phyloP scores from a whole-genome alignment of 2,797 vertebrate genomes.

The Epinephelus awoara region DNA sequence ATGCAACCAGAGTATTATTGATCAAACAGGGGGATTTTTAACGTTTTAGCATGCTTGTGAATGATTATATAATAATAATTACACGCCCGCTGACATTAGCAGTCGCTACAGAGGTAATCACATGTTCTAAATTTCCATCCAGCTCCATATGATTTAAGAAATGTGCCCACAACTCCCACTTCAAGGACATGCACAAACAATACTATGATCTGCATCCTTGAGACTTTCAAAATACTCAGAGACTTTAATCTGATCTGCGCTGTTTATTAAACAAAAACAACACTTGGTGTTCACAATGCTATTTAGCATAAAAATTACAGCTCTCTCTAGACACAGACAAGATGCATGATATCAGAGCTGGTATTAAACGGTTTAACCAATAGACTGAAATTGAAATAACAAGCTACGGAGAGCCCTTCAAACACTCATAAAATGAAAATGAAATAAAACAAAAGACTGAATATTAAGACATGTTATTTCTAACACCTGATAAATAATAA shows the following conservation, averaged over 20 bases:
- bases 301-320: constrained; percentile 7
- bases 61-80: neutral
- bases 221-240: neutral
- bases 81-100: neutral
- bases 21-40: neutral
- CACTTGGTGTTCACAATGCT: neutral
- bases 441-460: neutral
- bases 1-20: constrained; percentile 31
- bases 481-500: neutral
- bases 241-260: neutral
- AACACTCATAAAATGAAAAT: neutral
- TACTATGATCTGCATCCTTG: neutral
- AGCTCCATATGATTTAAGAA: neutral
- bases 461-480: neutral
- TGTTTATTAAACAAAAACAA: constrained; percentile 3
- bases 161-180: neutral
- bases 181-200: neutral
- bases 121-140: neutral
- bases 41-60: constrained; percentile 3
- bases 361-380: constrained; percentile 5
- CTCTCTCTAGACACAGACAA: neutral
- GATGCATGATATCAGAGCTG: neutral
- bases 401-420: neutral
- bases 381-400: constrained; percentile 12
- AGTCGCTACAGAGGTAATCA: neutral